Percentiles rank a stretch among this genome's conserved stretches.
Evolutionary conservation across 37 sponge, comb jelly and placozoan species (phyloP).

Genomic region (Tethya wilhelma): DNA sequence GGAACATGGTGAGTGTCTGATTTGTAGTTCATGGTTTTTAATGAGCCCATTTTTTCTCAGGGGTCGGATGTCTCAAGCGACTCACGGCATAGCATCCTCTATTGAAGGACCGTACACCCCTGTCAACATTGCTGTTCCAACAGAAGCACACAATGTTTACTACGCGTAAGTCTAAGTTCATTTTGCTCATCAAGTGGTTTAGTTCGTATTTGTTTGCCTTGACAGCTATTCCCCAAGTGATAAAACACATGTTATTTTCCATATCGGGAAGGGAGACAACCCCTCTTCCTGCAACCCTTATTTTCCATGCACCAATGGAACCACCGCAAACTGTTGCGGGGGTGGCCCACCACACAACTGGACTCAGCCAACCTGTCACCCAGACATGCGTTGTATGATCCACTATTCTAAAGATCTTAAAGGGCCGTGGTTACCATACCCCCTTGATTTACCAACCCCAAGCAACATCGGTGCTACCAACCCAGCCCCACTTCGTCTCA

Average conservation of each 20-base stretch:
- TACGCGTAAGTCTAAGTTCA: slow-evolving; percentile 4
- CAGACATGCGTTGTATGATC: background rate
- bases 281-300: slow-evolving; percentile 1
- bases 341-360: background rate
- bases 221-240: slow-evolving; percentile 1
- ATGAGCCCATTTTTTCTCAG: background rate
- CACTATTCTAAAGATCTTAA: slow-evolving; percentile 3
- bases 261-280: background rate
- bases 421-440: slow-evolving; percentile 1
- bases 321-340: background rate
- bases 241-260: background rate
- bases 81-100: background rate
- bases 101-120: slow-evolving; percentile 1
- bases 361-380: slow-evolving; percentile 1
- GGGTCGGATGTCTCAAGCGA: slow-evolving; percentile 1
- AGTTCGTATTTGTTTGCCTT: slow-evolving; percentile 3
- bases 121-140: slow-evolving; percentile 1
- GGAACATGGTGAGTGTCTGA: background rate
- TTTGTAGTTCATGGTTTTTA: slow-evolving; percentile 1
- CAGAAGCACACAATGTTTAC: slow-evolving; percentile 4
- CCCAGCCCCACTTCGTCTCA: slow-evolving; percentile 4
- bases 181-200: slow-evolving; percentile 3
- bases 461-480: background rate
- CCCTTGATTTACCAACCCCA: slow-evolving; percentile 1
- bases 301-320: slow-evolving; percentile 1